A percentile compares a stretch with the other conserved stretches of the same genome.
Evolutionary conservation across 2,888 invertebrate genomes (phyloP).

Genomic region (Subacronicta megacephala): DNA sequence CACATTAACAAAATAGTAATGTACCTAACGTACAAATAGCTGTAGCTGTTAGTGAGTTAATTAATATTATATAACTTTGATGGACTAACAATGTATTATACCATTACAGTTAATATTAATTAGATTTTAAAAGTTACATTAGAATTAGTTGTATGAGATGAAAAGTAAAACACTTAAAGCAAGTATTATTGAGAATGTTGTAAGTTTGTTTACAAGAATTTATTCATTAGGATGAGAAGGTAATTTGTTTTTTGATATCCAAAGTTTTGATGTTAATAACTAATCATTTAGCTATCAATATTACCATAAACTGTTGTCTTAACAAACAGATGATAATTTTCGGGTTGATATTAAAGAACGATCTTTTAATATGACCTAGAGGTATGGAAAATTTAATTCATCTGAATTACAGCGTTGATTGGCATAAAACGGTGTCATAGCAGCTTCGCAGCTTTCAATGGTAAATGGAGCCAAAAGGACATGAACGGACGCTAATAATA

Average conservation of each 20-base stretch:
- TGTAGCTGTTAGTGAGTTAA: conserved; percentile 48
- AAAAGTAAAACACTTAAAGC: conserved; percentile 25
- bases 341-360: conserved; percentile 1
- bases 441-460: conserved; percentile 67
- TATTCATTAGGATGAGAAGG: conserved; percentile 52
- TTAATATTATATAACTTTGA: conserved; percentile 49
- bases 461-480: conserved; percentile 41
- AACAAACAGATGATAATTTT: background rate
- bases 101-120: conserved; percentile 47
- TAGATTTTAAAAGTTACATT: conserved; percentile 50
- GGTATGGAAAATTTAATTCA: conserved; percentile 1
- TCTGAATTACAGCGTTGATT: conserved; percentile 22
- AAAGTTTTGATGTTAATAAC: conserved; percentile 18
- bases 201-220: conserved; percentile 38
- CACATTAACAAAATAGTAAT: conserved; percentile 44
- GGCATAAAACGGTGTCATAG: conserved; percentile 17
- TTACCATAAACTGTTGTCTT: background rate
- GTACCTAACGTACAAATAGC: conserved; percentile 38
- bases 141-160: conserved; percentile 45
- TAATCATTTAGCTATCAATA: background rate
- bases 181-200: conserved; percentile 32
- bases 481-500: conserved; percentile 25
- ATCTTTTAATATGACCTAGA: background rate
- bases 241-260: conserved; percentile 45
- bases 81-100: conserved; percentile 55